Conservation (phyloP, 2,888 invertebrate genomes). For the Tipula helvola region DNA sequence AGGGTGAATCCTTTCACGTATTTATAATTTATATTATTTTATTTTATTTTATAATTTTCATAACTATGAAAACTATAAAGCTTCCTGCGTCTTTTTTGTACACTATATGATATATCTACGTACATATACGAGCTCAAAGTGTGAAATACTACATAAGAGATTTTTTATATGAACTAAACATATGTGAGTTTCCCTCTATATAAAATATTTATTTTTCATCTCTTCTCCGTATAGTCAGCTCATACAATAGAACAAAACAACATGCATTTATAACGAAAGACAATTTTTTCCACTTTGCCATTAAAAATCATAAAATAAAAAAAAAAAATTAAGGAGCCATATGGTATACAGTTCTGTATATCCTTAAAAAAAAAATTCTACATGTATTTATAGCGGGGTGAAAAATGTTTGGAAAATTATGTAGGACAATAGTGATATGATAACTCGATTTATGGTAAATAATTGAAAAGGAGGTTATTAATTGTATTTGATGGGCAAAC, state of each 20-base stretch:
- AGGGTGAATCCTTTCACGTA: not conserved
- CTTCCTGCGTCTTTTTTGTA: not conserved
- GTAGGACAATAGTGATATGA: not conserved
- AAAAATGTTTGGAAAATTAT: not conserved
- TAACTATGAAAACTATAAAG: not conserved
- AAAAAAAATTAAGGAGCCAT: not conserved
- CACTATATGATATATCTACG: not conserved
- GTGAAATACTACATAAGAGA: not conserved
- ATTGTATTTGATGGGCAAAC: not conserved
- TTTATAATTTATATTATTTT: not conserved
- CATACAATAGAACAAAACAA: not conserved
- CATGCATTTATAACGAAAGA: not conserved
- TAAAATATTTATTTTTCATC: not conserved
- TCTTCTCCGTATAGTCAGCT: not conserved
- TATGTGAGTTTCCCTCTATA: not conserved
- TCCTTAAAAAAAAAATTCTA: not conserved
- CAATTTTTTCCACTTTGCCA: not conserved
- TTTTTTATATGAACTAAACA: not conserved
- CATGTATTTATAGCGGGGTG: not conserved
- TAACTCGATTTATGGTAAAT: not conserved
- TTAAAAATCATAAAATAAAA: not conserved
- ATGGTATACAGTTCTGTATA: not conserved
- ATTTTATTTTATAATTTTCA: not conserved
- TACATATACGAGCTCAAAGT: not conserved
- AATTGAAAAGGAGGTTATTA: not conserved